These are phyloP conservation scores for Germaria angustata DNA, from an alignment of 2,888 invertebrate genomes.

Conservation along the genomic window DNA sequence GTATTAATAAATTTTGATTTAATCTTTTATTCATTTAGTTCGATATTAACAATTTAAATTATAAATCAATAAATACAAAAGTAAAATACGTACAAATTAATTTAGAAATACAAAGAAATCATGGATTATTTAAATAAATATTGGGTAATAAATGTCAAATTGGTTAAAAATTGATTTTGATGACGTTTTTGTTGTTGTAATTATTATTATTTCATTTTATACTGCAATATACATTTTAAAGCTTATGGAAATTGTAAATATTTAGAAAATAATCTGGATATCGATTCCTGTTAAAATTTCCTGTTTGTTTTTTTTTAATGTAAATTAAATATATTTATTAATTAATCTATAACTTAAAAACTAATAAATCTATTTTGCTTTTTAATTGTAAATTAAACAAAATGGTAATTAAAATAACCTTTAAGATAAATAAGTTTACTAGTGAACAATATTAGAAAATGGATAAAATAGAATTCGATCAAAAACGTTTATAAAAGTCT, in stretches of 20 bases:
- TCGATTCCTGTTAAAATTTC: conserved; percentile 1
- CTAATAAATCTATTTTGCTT: conserved; percentile 25
- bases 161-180: conserved; percentile 2
- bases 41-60: conserved; percentile 49
- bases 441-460: neutral
- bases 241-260: neutral
- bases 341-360: conserved; percentile 50
- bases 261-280: neutral
- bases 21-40: conserved; percentile 18
- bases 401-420: neutral
- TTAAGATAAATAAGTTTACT: neutral
- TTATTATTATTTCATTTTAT: too few species aligned
- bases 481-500: neutral
- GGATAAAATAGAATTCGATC: neutral
- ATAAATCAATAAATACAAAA: conserved; percentile 44
- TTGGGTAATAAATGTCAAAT: conserved; percentile 11
- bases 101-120: conserved; percentile 27
- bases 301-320: too few species aligned
- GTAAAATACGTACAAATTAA: conserved; percentile 7
- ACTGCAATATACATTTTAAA: neutral
- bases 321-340: conserved; percentile 42
- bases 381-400: neutral
- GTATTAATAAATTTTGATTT: conserved; percentile 41
- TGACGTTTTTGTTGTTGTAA: neutral
- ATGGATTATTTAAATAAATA: conserved; percentile 6